Evolutionary conservation across 1,140 invertebrate genomes (phyloP).

Genomic region (Doryteuthis pealeii): DNA sequence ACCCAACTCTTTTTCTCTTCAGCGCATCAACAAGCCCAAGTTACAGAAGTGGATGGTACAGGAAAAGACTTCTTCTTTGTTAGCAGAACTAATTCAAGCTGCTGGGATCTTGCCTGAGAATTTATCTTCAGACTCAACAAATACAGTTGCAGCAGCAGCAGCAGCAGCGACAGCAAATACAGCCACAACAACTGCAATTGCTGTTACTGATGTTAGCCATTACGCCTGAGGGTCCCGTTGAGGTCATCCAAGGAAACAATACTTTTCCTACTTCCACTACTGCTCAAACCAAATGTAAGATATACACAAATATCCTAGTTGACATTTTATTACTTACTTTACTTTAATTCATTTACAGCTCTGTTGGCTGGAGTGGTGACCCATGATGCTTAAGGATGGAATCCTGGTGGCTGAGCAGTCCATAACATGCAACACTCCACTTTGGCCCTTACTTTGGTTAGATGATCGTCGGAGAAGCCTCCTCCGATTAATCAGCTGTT

Average conservation of each 20-base stretch:
- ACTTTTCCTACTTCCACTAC: not conserved
- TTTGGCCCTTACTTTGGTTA: too few relatives aligned
- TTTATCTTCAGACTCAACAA: not conserved
- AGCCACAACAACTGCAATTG: too few relatives aligned
- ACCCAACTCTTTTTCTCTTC: not conserved
- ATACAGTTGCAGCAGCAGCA: not conserved
- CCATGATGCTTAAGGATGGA: too few relatives aligned
- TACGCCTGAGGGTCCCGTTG: constrained; percentile 15
- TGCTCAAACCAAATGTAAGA: not conserved
- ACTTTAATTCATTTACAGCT: too few relatives aligned
- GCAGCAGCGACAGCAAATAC: too few relatives aligned
- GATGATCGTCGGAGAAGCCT: too few relatives aligned
- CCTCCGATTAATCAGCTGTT: too few relatives aligned
- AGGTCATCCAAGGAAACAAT: not conserved
- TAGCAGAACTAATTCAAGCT: constrained; percentile 54
- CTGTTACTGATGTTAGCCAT: constrained; percentile 18
- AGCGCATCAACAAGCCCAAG: not conserved
- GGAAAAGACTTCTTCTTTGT: constrained; percentile 35
- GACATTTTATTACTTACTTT: too few relatives aligned
- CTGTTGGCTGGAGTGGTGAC: too few relatives aligned
- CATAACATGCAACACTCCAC: too few relatives aligned
- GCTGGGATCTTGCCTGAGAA: constrained; percentile 46
- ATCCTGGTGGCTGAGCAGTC: too few relatives aligned
- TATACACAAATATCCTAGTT: too few relatives aligned
- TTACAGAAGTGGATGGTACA: constrained; percentile 29